Evolutionary conservation across 2,797 vertebrate genomes (phyloP).

Genomic region (Amblyraja radiata): DNA sequence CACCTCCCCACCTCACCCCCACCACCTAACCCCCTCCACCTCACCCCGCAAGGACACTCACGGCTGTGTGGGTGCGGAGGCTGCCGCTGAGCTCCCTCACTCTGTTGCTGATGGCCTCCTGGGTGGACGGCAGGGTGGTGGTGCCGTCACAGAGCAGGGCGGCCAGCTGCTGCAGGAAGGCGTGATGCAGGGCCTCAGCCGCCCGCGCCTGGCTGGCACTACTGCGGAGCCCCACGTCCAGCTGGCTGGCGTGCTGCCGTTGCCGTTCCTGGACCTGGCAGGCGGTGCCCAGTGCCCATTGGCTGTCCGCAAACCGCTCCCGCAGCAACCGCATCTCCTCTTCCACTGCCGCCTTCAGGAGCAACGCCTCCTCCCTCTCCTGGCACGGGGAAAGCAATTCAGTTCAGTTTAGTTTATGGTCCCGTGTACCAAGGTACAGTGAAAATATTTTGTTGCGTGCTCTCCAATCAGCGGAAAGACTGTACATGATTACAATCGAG

Average conservation of each 20-base stretch:
- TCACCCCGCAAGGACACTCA: constrained; percentile 39
- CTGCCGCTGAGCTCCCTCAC: constrained; percentile 42
- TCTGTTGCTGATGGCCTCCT: constrained; percentile 42
- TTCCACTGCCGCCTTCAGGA: constrained; percentile 42
- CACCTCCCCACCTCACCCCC: too few relatives aligned
- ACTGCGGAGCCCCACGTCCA: constrained; percentile 39
- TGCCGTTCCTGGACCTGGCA: constrained; percentile 43
- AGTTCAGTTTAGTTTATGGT: too few relatives aligned
- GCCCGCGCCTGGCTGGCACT: neutral
- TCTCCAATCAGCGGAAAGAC: too few relatives aligned
- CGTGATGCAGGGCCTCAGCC: constrained; percentile 40
- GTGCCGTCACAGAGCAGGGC: constrained; percentile 43
- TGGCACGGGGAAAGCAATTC: neutral
- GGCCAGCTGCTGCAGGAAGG: constrained; percentile 43
- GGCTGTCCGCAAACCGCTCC: constrained; percentile 43
- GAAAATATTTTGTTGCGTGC: too few relatives aligned
- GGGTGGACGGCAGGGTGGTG: constrained; percentile 37
- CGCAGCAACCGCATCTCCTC: constrained; percentile 42
- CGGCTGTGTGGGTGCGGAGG: constrained; percentile 44
- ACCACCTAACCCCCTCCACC: too few relatives aligned
- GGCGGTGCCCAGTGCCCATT: constrained; percentile 46
- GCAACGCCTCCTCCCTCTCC: constrained; percentile 44
- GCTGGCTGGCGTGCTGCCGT: constrained; percentile 36
- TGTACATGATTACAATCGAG: too few relatives aligned
- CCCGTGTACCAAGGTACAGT: too few relatives aligned